phyloP scores from a whole-genome alignment of 2,888 invertebrate species.

The Drosophila phalerata region DNA sequence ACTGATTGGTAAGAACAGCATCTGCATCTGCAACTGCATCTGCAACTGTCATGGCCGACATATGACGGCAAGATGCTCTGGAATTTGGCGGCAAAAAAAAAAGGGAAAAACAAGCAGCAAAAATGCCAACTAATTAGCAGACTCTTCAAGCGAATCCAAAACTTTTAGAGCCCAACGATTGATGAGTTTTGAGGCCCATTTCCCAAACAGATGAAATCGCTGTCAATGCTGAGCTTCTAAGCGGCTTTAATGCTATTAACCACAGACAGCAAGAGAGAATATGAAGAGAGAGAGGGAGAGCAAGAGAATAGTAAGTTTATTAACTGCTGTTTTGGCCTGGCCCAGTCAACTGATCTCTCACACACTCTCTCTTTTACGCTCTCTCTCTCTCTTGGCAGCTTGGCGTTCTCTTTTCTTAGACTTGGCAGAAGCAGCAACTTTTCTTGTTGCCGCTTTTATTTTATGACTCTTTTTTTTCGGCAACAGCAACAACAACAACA shows the following conservation, averaged over 20 bases:
- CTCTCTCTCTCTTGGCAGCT: conserved; percentile 11
- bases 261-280: conserved; percentile 14
- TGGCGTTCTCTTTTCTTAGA: conserved; percentile 45
- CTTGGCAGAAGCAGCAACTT: conserved; percentile 61
- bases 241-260: conserved; percentile 63
- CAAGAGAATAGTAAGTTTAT: conserved; percentile 17
- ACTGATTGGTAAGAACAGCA: conserved; percentile 64
- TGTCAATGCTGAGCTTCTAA: conserved; percentile 69
- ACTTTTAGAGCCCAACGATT: conserved; percentile 46
- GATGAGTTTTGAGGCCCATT: conserved; percentile 55
- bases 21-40: conserved; percentile 69
- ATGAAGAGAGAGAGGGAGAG: conserved; percentile 30
- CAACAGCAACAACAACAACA: conserved; percentile 61
- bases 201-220: conserved; percentile 54
- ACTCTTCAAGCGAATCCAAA: conserved; percentile 46
- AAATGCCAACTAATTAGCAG: conserved; percentile 59
- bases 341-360: conserved; percentile 24
- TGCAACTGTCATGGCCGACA: conserved; percentile 74
- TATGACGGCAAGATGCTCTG: conserved; percentile 67
- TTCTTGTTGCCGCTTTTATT: conserved; percentile 67
- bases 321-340: conserved; percentile 19
- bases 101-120: conserved; percentile 21
- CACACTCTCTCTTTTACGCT: background rate
- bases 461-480: conserved; percentile 70
- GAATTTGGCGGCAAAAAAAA: conserved; percentile 72